These are phyloP conservation scores for Drosophila paulistorum DNA, from an alignment of 1,140 invertebrate species.

Conservation along the genomic window DNA sequence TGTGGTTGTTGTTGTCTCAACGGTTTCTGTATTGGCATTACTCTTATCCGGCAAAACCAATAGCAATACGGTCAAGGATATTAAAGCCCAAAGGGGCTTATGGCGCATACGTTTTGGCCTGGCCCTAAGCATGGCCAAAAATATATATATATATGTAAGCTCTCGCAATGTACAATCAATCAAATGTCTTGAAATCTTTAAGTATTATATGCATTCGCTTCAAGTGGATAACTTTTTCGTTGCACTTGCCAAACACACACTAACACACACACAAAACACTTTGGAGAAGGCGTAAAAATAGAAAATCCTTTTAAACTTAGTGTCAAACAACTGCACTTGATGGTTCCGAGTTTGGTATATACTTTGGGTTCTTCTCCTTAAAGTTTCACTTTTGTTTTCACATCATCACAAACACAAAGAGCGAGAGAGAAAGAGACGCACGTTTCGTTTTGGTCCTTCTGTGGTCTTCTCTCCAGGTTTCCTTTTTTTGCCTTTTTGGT, in stretches of 20 bases:
- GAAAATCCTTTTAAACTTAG: constrained; percentile 55
- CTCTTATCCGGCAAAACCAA: constrained; percentile 70
- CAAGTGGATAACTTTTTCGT: background rate
- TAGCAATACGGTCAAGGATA: constrained; percentile 73
- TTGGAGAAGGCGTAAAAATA: constrained; percentile 54
- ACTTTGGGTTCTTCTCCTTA: constrained; percentile 38
- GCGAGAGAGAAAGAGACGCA: background rate
- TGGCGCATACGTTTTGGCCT: constrained; percentile 70
- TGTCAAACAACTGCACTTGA: constrained; percentile 30
- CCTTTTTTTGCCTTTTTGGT: background rate
- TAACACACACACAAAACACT: constrained; percentile 34
- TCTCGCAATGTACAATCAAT: background rate
- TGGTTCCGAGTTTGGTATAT: constrained; percentile 5
- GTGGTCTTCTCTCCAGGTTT: too few relatives aligned
- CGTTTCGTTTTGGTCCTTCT: background rate
- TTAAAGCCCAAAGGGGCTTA: constrained; percentile 73
- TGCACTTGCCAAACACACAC: constrained; percentile 3
- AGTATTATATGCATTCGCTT: constrained; percentile 2
- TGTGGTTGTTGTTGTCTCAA: constrained; percentile 70
- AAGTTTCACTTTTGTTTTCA: constrained; percentile 73
- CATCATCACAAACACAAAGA: constrained; percentile 19
- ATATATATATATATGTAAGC: constrained; percentile 1
- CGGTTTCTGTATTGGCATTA: constrained; percentile 68
- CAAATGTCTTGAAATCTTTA: constrained; percentile 2
- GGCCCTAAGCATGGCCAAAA: constrained; percentile 54